Evolutionary conservation across 2,113 vertebrate genomes (phyloP).

Genomic region (Capra hircus): DNA sequence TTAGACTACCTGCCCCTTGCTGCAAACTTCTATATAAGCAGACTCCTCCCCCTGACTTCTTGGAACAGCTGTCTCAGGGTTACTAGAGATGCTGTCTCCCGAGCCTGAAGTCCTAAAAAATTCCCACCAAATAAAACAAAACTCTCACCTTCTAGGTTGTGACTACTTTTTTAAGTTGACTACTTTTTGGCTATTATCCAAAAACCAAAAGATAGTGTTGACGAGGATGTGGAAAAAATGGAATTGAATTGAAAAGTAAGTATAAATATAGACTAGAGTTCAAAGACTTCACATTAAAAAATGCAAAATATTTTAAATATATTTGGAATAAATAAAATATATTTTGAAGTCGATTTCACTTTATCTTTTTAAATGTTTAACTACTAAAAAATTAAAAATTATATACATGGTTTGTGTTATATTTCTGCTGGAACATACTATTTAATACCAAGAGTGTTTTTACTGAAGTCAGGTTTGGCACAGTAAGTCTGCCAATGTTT

Average conservation of each 20-base stretch:
- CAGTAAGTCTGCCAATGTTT: background rate
- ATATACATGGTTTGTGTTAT: background rate
- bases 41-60: background rate
- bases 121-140: background rate
- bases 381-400: conserved; percentile 5
- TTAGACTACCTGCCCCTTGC: background rate
- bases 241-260: background rate
- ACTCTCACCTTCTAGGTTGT: background rate
- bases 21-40: background rate
- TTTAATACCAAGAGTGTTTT: background rate
- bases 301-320: background rate
- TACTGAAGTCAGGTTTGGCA: background rate
- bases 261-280: background rate
- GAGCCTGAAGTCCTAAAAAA: background rate
- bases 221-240: background rate
- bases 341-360: conserved; percentile 11
- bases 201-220: background rate
- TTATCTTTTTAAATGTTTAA: background rate
- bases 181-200: background rate
- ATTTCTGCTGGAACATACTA: background rate
- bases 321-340: background rate
- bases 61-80: background rate
- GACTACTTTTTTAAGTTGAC: background rate
- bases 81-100: background rate
- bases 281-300: background rate